These are phyloP conservation scores for Mythimna albipuncta DNA, from an alignment of 2,888 invertebrate species.

Conservation along the genomic window DNA sequence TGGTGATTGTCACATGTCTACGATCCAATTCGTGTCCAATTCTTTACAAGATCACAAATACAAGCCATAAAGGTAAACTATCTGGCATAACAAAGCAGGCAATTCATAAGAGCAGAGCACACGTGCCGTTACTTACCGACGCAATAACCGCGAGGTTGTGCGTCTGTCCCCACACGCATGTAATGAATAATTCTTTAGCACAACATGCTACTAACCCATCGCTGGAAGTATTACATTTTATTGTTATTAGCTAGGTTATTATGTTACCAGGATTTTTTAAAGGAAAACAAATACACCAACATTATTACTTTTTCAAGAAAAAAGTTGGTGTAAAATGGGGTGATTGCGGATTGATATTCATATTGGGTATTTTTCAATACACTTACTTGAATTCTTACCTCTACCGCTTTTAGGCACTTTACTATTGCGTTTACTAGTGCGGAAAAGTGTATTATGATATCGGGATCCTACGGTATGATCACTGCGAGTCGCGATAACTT, in stretches of 20 bases:
- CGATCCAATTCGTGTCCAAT: not conserved
- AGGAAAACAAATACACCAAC: not conserved
- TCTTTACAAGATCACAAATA: constrained; percentile 16
- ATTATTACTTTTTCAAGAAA: too few relatives aligned
- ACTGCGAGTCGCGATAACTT: too few relatives aligned
- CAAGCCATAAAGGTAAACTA: constrained; percentile 25
- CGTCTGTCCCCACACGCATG: constrained; percentile 31
- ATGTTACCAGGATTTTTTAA: constrained; percentile 3
- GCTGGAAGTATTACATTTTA: constrained; percentile 44
- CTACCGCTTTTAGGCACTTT: too few relatives aligned
- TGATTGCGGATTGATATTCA: too few relatives aligned
- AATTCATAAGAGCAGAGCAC: constrained; percentile 44
- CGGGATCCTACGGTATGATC: too few relatives aligned
- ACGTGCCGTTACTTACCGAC: constrained; percentile 44
- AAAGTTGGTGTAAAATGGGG: too few relatives aligned
- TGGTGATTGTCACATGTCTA: too few relatives aligned
- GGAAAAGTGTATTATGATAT: too few relatives aligned
- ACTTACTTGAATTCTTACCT: too few relatives aligned
- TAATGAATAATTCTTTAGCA: constrained; percentile 58
- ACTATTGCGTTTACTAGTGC: too few relatives aligned
- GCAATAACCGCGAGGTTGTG: constrained; percentile 45
- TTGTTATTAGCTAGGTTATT: constrained; percentile 49
- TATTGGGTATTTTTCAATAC: too few relatives aligned
- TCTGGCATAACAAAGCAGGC: constrained; percentile 22
- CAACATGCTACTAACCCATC: constrained; percentile 41